These are phyloP conservation scores for Hypomesus transpacificus DNA, from an alignment of 2,113 vertebrate species.

Conservation along the genomic window DNA sequence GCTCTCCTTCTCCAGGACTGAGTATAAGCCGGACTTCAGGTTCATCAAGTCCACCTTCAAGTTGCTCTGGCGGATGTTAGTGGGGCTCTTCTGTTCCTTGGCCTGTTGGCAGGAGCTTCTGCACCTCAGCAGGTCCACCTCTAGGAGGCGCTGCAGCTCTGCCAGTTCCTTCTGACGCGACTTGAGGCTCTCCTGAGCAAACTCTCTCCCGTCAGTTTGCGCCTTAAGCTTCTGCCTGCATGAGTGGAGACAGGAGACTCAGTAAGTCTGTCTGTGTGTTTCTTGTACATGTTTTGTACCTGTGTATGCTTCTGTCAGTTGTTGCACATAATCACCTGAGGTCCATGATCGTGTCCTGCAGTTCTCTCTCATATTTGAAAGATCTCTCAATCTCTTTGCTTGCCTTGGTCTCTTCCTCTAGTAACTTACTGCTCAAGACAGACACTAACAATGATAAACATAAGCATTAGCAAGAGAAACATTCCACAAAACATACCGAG, in stretches of 20 bases:
- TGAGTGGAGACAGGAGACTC: background rate
- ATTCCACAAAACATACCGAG: background rate
- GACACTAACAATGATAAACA: conserved; percentile 4
- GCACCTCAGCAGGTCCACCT: conserved; percentile 3
- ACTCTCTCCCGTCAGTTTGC: background rate
- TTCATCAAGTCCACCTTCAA: conserved; percentile 3
- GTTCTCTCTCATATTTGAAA: conserved; percentile 6
- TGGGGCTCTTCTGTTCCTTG: background rate
- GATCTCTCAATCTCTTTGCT: conserved; percentile 4
- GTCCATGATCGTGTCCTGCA: conserved; percentile 8
- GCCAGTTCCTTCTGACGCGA: background rate
- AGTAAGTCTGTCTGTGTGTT: too few species aligned
- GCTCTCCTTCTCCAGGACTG: background rate
- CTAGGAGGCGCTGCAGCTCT: background rate
- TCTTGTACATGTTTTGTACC: too few species aligned
- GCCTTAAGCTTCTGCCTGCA: background rate
- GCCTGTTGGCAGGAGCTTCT: background rate
- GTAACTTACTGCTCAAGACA: conserved; percentile 2
- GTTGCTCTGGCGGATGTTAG: background rate
- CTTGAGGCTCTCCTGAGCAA: conserved; percentile 3
- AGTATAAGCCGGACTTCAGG: background rate
- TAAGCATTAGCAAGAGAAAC: background rate
- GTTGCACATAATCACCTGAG: conserved; percentile 6
- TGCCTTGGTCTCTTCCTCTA: conserved; percentile 2
- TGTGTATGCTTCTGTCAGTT: too few species aligned